Percentiles rank a stretch among this genome's conserved stretches.
Evolutionary conservation across 2,113 vertebrate genomes (phyloP).

Genomic region (Prolemur simus): DNA sequence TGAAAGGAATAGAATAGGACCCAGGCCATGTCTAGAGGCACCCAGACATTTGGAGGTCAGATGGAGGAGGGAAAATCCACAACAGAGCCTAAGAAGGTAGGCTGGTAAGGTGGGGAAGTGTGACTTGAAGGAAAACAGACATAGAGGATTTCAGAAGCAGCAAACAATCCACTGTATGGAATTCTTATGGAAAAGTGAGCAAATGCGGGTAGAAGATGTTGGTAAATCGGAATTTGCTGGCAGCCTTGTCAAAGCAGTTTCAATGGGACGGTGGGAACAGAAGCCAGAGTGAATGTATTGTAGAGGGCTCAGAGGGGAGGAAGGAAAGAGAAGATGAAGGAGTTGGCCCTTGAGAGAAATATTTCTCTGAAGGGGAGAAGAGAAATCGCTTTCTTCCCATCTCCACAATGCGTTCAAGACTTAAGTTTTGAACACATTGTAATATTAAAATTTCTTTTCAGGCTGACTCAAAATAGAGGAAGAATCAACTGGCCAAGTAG

Average conservation of each 20-base stretch:
- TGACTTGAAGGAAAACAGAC: neutral
- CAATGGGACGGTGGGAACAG: neutral
- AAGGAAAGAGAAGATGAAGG: neutral
- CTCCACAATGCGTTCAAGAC: neutral
- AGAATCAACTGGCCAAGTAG: neutral
- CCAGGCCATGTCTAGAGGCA: neutral
- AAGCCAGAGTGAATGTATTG: neutral
- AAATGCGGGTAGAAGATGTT: fast-evolving
- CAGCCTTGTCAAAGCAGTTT: neutral
- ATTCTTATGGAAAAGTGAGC: neutral
- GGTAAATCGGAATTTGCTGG: neutral
- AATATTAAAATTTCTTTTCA: neutral
- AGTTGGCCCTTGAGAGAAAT: neutral
- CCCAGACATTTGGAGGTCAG: neutral
- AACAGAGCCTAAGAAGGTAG: neutral
- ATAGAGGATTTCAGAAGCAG: neutral
- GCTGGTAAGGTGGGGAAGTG: neutral
- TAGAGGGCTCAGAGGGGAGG: neutral
- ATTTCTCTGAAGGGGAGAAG: neutral
- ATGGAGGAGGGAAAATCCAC: neutral
- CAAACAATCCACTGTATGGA: neutral
- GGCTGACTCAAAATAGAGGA: neutral
- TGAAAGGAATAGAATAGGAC: neutral
- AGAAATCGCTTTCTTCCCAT: neutral
- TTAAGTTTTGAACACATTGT: neutral